These are phyloP conservation scores for Agrypnia vestita DNA, from an alignment of 1,140 invertebrate genomes.

Conservation along the genomic window DNA sequence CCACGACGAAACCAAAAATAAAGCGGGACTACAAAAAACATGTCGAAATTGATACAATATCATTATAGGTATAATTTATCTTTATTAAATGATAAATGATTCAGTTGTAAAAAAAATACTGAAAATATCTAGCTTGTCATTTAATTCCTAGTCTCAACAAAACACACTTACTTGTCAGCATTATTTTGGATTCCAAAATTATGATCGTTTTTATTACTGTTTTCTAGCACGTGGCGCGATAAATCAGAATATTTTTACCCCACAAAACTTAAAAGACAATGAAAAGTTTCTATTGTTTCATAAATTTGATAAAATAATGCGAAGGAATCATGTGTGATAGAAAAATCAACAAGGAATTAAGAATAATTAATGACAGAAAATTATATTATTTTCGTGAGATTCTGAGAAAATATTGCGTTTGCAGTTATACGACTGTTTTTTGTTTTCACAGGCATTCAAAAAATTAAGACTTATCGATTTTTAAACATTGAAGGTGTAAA, in stretches of 20 bases:
- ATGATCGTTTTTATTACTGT: neutral
- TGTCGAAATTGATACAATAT: too few species aligned
- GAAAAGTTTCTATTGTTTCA: neutral
- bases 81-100: too few species aligned
- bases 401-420: neutral
- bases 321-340: neutral
- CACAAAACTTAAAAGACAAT: neutral
- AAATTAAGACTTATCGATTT: too few species aligned
- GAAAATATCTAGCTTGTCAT: neutral
- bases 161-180: neutral
- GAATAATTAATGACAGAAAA: conserved; percentile 5
- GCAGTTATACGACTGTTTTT: too few species aligned
- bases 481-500: too few species aligned
- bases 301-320: conserved; percentile 24
- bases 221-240: neutral
- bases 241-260: neutral
- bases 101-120: too few species aligned
- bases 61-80: too few species aligned
- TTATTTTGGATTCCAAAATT: neutral
- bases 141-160: neutral
- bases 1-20: neutral
- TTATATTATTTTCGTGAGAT: neutral
- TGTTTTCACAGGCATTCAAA: too few species aligned
- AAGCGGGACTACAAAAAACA: too few species aligned
- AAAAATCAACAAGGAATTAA: conserved; percentile 16